Percentiles rank a stretch among this genome's conserved stretches.
These are phyloP conservation scores for Andricus quercusramuli DNA, from an alignment of 2,888 invertebrate species.

Conservation along the genomic window DNA sequence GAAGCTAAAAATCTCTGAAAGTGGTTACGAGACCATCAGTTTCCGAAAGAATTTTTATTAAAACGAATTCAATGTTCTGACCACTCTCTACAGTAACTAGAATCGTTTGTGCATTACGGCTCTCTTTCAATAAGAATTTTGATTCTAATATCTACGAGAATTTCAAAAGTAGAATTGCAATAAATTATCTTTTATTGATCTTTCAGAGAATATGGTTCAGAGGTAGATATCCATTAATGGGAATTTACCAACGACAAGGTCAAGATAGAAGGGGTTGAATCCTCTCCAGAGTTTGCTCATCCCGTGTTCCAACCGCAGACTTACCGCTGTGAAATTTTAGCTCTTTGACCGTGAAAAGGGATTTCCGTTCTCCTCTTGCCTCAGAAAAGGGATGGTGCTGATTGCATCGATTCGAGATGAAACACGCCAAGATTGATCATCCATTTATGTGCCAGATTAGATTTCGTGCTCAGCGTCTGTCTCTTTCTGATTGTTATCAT, in stretches of 20 bases:
- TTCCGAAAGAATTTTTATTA: background rate
- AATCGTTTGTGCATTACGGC: background rate
- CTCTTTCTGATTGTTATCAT: background rate
- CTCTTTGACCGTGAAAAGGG: conserved; percentile 39
- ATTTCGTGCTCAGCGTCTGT: background rate
- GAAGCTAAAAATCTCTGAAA: background rate
- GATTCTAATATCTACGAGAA: background rate
- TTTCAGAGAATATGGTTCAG: background rate
- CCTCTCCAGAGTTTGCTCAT: conserved; percentile 31
- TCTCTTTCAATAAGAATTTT: background rate
- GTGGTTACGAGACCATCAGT: background rate
- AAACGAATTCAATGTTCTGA: background rate
- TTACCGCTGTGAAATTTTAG: conserved; percentile 35
- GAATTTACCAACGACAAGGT: background rate
- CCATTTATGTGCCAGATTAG: conserved; percentile 16
- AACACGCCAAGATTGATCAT: conserved; percentile 15
- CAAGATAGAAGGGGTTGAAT: conserved; percentile 8
- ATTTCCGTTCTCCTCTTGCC: conserved; percentile 7
- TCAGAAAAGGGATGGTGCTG: conserved; percentile 8
- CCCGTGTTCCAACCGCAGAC: conserved; percentile 20
- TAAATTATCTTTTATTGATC: background rate
- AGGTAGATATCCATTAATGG: background rate
- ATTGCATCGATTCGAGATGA: conserved; percentile 21
- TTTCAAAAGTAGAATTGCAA: background rate
- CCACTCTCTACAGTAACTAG: background rate